Evolutionary conservation across 2,888 invertebrate species (phyloP).

Genomic region (Drosophila tanythrix): DNA sequence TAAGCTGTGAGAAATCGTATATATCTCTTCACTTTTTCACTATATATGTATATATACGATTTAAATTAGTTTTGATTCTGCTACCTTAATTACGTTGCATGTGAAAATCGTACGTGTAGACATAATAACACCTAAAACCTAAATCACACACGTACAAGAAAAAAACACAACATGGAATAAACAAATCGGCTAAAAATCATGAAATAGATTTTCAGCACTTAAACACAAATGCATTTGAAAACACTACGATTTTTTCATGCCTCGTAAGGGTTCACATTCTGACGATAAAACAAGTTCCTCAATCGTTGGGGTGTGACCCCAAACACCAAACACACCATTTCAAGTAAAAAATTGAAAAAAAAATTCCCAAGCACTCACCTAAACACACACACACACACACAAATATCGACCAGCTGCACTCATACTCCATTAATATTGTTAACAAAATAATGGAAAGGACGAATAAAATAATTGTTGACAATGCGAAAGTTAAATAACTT

Average conservation of each 20-base stretch:
- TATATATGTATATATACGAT: constrained; percentile 36
- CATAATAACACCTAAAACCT: constrained; percentile 4
- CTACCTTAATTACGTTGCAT: constrained; percentile 36
- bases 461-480: constrained; percentile 32
- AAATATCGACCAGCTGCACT: constrained; percentile 17
- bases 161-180: constrained; percentile 28
- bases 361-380: background rate
- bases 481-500: constrained; percentile 60
- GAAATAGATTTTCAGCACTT: background rate
- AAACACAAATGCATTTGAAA: constrained; percentile 2
- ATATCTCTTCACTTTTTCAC: constrained; percentile 21
- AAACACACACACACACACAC: background rate
- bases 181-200: constrained; percentile 36
- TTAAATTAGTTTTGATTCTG: constrained; percentile 16
- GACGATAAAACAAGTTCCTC: background rate
- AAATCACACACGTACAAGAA: background rate
- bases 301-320: background rate
- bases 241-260: constrained; percentile 52
- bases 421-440: constrained; percentile 41
- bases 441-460: constrained; percentile 11
- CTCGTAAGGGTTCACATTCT: constrained; percentile 20
- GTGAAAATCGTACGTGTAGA: constrained; percentile 62
- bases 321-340: background rate
- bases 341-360: background rate
- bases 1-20: constrained; percentile 38